phyloP scores from a whole-genome alignment of 2,113 vertebrate genomes.

The Pseudorectes ferrugineus region DNA sequence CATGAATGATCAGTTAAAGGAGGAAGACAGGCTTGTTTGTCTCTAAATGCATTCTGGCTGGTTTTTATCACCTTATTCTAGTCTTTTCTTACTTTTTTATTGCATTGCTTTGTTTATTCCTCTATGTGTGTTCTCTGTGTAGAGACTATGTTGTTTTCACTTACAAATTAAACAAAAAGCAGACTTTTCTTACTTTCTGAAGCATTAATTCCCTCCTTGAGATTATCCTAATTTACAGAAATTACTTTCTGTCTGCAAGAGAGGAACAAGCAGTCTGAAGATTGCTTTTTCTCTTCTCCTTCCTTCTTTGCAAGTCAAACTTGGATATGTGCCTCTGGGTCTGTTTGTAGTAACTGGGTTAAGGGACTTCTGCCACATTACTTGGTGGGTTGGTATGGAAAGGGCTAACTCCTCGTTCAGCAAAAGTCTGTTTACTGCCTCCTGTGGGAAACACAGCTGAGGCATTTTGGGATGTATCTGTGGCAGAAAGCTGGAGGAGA shows the following conservation, averaged over 20 bases:
- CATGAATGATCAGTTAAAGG: conserved; percentile 20
- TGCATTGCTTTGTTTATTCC: conserved; percentile 8
- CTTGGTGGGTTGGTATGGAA: not conserved
- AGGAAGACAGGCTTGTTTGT: conserved; percentile 9
- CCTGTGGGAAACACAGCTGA: not conserved
- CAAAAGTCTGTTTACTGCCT: not conserved
- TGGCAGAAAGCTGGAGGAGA: not conserved
- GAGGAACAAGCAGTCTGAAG: not conserved
- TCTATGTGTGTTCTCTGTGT: not conserved
- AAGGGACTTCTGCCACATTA: not conserved
- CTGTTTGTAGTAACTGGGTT: not conserved
- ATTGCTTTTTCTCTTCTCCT: not conserved
- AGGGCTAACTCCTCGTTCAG: not conserved
- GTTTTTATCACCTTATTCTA: not conserved
- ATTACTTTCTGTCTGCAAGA: not conserved
- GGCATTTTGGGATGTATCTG: not conserved
- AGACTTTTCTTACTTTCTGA: not conserved
- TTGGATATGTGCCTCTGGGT: not conserved
- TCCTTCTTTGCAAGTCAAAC: conserved; percentile 21
- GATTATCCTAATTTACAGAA: not conserved
- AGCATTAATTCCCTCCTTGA: not conserved
- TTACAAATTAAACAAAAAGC: not conserved
- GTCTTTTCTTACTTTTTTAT: conserved; percentile 8
- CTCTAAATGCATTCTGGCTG: not conserved
- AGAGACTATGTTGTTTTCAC: not conserved